Evolutionary conservation across 2,797 vertebrate genomes (phyloP), one percentile per base, ranked within the genome.

Genomic region (Alauda arvensis): DNA sequence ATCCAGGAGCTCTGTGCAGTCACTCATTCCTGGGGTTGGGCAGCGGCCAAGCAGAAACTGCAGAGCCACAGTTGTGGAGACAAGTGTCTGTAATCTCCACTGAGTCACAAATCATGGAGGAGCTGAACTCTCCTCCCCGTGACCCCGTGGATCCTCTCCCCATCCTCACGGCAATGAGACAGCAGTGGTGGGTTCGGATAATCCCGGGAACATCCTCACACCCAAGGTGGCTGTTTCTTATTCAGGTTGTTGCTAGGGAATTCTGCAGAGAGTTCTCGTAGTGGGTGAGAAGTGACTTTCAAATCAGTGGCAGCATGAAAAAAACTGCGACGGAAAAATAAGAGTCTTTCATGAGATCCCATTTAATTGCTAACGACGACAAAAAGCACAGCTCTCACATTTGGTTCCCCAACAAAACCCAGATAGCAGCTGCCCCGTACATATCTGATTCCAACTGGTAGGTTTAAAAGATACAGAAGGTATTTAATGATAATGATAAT

Each of bases 401-500:
- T 80, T 11, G 60, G 59, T 90, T 92, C 66, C n/a, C 43, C 43
- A 5, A 61, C 28, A 5, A 71, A 85, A 83, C 51, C 66, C 79
- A 29, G 72, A 62, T 3, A 80, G 39, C 85, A 89, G 84, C 91
- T 92, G 79, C 83, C 91, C 92, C 3, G 0, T 48, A 14, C 9
- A 3, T 9, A 8, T 79, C 85, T 51, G 67, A 77, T 69, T 88
- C 85, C 82, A 91, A 48, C 82, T n/a, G 45, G 69, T 90, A 42
- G 83, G 69, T 88, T 94, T 82, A 40, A 82, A 92, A 87, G 82
- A 85, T 89, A 51, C 87, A 95, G 92, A 91, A 94, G 89, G 93
- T 94, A 83, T 95, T 94, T 93, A 94, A 94, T 91, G 87, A 83
- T 93, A 91, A 94, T 87, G 93, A 61, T 92, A 92, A 95, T 85